Evolutionary conservation across 1,140 invertebrate genomes (phyloP), one percentile per base, ranked within the genome.

Genomic region (Bombus huntii): DNA sequence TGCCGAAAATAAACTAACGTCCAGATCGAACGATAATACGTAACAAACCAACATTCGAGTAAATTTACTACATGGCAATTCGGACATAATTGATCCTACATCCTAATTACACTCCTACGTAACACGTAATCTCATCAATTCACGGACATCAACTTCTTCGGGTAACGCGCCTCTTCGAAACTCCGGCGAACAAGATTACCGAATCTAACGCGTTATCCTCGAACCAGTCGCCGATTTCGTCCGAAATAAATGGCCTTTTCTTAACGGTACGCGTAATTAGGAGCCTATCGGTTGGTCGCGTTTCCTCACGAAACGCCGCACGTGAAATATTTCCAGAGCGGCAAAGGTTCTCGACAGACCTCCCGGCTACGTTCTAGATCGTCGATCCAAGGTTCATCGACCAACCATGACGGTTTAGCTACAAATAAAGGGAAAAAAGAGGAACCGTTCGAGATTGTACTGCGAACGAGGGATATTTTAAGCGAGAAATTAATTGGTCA

Each of bases 341-440:
- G 28, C 75, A 62, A 77, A 77, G 75, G 75, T 77, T 37, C 75
- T 9, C 28, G 13, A 12, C 53, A 39, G 75, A 62, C 75, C 75
- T 59, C 47, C 37, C 75, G 53, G 53, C 75, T 62, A 77, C 75
- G 53, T 77, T 77, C 53, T 77, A 77, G 57, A 77, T 39, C 57
- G 75, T n/a, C 75, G 75, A 77, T 77, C 75, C 37, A 22, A 77
- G 75, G 75, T 77, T 77, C 75, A 77, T 77, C 75, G 75, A 77
- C 75, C 75, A 76, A 76, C 34, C 75, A 15, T 77, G 75, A 77
- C 75, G 75, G 8, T 47, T 77, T 37, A 37, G 25, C 25, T 62
- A 12, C 13, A 37, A 37, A 77, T 25, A 53, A 28, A 28, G 57
- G 25, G 18, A 77, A 77, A 77, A 39, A 42, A 42, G 6, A 37